Evolutionary conservation across 2,888 invertebrate genomes (phyloP).

Genomic region (Atethmia centrago): DNA sequence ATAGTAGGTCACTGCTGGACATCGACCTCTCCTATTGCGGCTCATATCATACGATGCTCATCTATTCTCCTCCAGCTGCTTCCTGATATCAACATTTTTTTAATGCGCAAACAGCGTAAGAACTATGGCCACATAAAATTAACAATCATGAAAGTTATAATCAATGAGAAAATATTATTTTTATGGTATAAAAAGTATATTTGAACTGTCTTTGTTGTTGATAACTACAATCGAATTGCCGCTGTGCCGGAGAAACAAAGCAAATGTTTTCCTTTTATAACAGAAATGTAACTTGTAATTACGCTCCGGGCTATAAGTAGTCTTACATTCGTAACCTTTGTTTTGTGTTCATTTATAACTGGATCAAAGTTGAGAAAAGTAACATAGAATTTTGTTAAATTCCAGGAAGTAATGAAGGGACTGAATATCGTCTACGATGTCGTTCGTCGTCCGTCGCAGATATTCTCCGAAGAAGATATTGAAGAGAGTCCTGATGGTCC

Average conservation of each 20-base stretch:
- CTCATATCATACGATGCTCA: background rate
- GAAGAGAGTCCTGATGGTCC: constrained; percentile 67
- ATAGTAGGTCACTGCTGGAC: background rate
- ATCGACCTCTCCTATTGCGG: background rate
- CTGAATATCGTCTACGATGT: constrained; percentile 95
- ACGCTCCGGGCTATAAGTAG: constrained; percentile 71
- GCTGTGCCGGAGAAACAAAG: constrained; percentile 70
- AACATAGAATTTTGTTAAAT: constrained; percentile 60
- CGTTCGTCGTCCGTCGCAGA: constrained; percentile 93
- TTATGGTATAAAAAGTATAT: constrained; percentile 29
- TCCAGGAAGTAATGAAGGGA: constrained; percentile 95
- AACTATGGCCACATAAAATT: no score
- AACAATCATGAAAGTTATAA: background rate
- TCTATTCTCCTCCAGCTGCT: background rate
- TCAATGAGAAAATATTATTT: background rate
- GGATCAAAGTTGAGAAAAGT: constrained; percentile 60
- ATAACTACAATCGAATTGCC: constrained; percentile 73
- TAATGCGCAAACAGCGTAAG: no score
- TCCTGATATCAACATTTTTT: no score
- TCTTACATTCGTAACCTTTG: constrained; percentile 69
- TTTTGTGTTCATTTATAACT: constrained; percentile 50
- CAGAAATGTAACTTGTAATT: constrained; percentile 76
- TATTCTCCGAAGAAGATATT: constrained; percentile 90
- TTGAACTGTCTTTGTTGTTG: constrained; percentile 56
- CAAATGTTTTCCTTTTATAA: constrained; percentile 71